phyloP scores from a whole-genome alignment of 2,888 invertebrate genomes.

The Coremacera marginata region DNA sequence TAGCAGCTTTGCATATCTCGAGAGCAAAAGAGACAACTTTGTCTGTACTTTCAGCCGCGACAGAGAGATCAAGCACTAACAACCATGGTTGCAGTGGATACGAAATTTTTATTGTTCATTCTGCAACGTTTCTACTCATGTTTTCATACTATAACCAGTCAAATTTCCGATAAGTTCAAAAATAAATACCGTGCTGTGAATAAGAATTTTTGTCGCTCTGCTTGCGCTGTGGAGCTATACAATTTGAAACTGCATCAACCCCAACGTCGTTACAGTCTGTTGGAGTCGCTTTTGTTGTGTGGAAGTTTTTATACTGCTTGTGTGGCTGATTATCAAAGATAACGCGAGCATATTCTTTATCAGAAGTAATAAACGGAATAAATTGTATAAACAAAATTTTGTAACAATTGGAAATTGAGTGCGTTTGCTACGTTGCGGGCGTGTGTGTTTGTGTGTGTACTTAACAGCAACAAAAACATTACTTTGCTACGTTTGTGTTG shows the following conservation, averaged over 20 bases:
- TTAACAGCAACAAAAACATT: background rate
- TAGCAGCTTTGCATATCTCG: too few relatives aligned
- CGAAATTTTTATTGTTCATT: background rate
- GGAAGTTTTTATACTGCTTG: constrained; percentile 18
- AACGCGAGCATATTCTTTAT: background rate
- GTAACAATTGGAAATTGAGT: background rate
- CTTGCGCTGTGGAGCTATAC: background rate
- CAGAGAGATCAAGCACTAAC: too few relatives aligned
- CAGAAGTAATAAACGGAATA: background rate
- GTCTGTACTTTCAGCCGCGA: too few relatives aligned
- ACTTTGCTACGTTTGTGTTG: background rate
- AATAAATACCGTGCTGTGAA: too few relatives aligned
- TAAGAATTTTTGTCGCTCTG: background rate
- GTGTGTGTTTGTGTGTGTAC: background rate
- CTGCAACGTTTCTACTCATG: background rate
- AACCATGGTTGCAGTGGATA: too few relatives aligned
- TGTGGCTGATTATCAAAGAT: background rate
- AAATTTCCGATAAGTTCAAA: too few relatives aligned
- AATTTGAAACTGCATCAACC: constrained; percentile 10
- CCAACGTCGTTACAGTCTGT: constrained; percentile 41
- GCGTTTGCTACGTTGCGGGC: background rate
- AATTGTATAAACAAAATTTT: background rate
- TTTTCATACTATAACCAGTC: background rate
- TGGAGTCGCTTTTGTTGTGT: constrained; percentile 43
- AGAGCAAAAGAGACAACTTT: too few relatives aligned